Evolutionary conservation across 2,797 vertebrate genomes (phyloP).

Genomic region (Adelosebastes latens): DNA sequence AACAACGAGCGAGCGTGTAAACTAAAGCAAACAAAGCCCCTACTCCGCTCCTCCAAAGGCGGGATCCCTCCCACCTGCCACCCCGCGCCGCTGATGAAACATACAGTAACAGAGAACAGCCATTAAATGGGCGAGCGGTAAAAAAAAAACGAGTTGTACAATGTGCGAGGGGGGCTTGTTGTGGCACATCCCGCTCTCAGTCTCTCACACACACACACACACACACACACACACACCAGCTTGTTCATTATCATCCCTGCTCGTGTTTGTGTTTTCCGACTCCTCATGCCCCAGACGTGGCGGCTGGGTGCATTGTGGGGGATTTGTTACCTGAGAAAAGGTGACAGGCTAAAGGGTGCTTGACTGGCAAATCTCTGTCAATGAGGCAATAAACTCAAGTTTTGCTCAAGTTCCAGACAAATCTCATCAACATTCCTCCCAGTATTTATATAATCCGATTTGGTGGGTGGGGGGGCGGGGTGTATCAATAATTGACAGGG

Average conservation of each 20-base stretch:
- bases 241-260: conserved; percentile 78
- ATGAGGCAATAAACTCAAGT: conserved; percentile 62
- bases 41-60: conserved; percentile 72
- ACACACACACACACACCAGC: conserved; percentile 44
- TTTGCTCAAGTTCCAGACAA: conserved; percentile 58
- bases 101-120: conserved; percentile 79
- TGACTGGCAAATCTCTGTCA: conserved; percentile 70
- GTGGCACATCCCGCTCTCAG: conserved; percentile 62
- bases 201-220: conserved; percentile 36
- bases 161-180: conserved; percentile 63
- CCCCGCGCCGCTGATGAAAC: conserved; percentile 82
- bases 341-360: conserved; percentile 71
- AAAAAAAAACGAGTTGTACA: conserved; percentile 56
- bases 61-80: conserved; percentile 80
- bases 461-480: neutral
- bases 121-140: conserved; percentile 73
- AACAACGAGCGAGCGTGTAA: conserved; percentile 82
- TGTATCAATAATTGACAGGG: conserved; percentile 69
- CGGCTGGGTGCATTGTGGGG: conserved; percentile 49
- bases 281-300: conserved; percentile 58
- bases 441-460: conserved; percentile 58
- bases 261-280: conserved; percentile 65
- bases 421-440: conserved; percentile 57
- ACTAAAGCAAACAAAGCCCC: conserved; percentile 85
- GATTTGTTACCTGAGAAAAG: conserved; percentile 69